Conservation (phyloP, 2,797 vertebrate species). For the Lepus townsendii region DNA sequence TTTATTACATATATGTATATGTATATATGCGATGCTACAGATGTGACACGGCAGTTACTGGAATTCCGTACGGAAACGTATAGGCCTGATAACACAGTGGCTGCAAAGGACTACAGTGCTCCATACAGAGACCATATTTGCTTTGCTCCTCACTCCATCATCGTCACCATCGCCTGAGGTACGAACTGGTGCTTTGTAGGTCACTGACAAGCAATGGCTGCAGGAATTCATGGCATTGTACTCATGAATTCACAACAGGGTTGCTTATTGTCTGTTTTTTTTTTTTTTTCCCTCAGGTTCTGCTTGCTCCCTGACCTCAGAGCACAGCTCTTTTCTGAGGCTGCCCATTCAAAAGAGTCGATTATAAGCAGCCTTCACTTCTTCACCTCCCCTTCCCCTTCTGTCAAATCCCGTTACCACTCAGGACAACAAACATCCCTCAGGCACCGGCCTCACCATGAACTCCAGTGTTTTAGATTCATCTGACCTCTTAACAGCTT, state of each 20-base stretch:
- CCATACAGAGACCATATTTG: neutral
- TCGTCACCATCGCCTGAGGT: neutral
- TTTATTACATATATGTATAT: no score
- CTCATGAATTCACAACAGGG: neutral
- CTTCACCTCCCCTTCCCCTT: neutral
- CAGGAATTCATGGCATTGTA: neutral
- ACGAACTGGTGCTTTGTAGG: neutral
- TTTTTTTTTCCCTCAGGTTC: neutral
- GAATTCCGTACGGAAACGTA: neutral
- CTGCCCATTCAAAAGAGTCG: neutral
- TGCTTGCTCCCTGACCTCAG: neutral
- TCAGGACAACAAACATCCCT: neutral
- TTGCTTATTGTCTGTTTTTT: neutral
- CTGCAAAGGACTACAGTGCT: neutral
- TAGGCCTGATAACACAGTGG: neutral
- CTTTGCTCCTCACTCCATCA: neutral
- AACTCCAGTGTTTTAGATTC: neutral
- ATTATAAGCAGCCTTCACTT: neutral
- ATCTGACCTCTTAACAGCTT: neutral
- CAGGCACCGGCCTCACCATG: rapidly evolving
- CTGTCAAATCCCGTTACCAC: no score
- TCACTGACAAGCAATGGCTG: neutral
- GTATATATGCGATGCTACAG: neutral
- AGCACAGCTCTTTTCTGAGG: no score
- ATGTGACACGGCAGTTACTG: neutral